phyloP scores from a whole-genome alignment of 2,888 invertebrate species.

The Neoascia interrupta region DNA sequence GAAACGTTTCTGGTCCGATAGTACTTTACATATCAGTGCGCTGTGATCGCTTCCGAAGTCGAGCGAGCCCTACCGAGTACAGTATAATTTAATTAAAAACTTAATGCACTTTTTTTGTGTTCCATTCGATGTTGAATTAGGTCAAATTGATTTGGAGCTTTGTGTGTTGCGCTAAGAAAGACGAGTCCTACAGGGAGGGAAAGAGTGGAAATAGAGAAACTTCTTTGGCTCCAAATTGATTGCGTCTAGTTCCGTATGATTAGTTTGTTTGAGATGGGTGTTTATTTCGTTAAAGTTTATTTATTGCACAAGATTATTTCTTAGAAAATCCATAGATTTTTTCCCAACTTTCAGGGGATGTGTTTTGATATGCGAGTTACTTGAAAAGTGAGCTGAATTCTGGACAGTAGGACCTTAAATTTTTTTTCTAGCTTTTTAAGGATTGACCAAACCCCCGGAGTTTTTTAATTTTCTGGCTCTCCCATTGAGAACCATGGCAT shows the following conservation, averaged over 20 bases:
- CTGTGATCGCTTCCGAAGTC: slow-evolving; percentile 56
- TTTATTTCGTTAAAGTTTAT: no score
- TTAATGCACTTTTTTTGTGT: slow-evolving; percentile 48
- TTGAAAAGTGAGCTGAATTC: no score
- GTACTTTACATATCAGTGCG: slow-evolving; percentile 34
- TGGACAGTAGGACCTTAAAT: no score
- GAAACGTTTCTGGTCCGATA: slow-evolving; percentile 32
- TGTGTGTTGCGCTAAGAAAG: no score
- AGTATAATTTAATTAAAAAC: slow-evolving; percentile 53
- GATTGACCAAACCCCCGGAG: no score
- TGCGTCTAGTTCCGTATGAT: slow-evolving; percentile 18
- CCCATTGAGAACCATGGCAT: no score
- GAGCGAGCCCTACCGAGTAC: slow-evolving; percentile 1
- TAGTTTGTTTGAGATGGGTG: slow-evolving; percentile 19
- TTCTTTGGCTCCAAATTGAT: slow-evolving; percentile 30
- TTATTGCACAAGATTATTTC: no score
- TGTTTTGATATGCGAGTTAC: no score
- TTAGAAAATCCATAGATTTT: no score
- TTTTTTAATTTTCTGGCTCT: no score
- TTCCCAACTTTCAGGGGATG: no score
- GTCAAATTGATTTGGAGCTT: slow-evolving; percentile 60
- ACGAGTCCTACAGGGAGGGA: slow-evolving; percentile 5
- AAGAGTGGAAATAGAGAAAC: slow-evolving; percentile 37
- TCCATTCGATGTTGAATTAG: slow-evolving; percentile 32
- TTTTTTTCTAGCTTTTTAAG: no score